These are phyloP conservation scores for Stegodyphus mimosarum DNA, from an alignment of 1,140 invertebrate species.

Conservation along the genomic window DNA sequence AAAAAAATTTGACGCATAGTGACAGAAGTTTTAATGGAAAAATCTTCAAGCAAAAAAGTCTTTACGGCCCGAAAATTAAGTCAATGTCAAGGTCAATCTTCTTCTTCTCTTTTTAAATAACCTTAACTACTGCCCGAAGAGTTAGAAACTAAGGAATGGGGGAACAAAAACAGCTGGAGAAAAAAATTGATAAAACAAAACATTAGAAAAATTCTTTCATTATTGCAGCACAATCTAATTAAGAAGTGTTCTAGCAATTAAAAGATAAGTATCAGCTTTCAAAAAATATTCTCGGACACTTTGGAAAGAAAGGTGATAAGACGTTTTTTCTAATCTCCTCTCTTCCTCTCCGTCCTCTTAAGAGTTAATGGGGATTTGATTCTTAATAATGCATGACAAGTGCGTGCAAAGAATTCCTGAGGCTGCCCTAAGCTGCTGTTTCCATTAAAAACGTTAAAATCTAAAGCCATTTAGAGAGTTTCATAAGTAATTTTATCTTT, in stretches of 20 bases:
- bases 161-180: background rate
- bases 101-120: too few relatives aligned
- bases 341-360: background rate
- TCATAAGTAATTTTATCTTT: too few relatives aligned
- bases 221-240: background rate
- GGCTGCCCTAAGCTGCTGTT: too few relatives aligned
- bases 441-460: too few relatives aligned
- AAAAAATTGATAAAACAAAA: background rate
- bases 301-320: background rate
- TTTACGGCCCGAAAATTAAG: too few relatives aligned
- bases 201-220: background rate
- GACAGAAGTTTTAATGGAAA: too few relatives aligned
- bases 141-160: background rate
- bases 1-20: too few relatives aligned
- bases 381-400: background rate
- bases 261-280: constrained; percentile 1
- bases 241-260: constrained; percentile 16
- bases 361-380: background rate
- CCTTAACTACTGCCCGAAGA: too few relatives aligned
- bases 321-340: background rate
- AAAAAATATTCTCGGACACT: background rate
- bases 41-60: too few relatives aligned
- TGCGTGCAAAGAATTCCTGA: background rate
- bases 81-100: too few relatives aligned
- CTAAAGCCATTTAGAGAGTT: too few relatives aligned